Base-by-base conservation (phyloP, 2,888 invertebrate genomes). In the Abrostola tripartita region DNA sequence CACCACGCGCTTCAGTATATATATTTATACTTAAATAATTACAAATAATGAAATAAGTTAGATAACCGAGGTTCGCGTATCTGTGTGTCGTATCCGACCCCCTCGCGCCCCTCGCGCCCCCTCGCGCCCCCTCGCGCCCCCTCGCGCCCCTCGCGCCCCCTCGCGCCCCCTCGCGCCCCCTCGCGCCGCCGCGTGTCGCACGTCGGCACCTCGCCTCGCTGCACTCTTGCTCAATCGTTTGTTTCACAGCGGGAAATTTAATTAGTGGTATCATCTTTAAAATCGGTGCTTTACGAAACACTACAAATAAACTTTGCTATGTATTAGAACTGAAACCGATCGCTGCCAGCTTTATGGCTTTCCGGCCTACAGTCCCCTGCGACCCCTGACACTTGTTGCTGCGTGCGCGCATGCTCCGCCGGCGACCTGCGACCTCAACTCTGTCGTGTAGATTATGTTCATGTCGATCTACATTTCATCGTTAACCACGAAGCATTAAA, bases 241-340 rank as follows among this genome's bases (percentile, higher is more conserved):
- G 60, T 61, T 24, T 52, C 64, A 60, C 65, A n/a, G 35, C 50
- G 9, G 64, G 62, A 73, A 55, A 76, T 70, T 72, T 53, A 12
- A 64, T 68, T 47, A 55, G 38, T 63, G 41, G 37, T 57, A 60
- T 40, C 38, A 51, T 49, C 41, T 41, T 37, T 35, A 42, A 64
- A 65, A 66, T 58, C 55, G 52, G 63, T 41, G 37, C 37, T 55
- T 70, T 63, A 35, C 72, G 54, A 66, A 65, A 74, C 52, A 37
- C 12, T 53, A 59, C 56, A 54, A 61, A 40, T 24, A 24, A 24
- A 24, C 24, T 14, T 47, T 24, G 24, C 24, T 24, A 24, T 24
- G 24, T 24, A 4, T 24, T 24, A 24, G 24, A 24, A 24, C 24
- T 4, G 24, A 24, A 24, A 4, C 24, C 4, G 24, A 24, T 24